Evolutionary conservation across 2,888 invertebrate genomes (phyloP), one percentile per base, ranked within the genome.

Genomic region (Drosophila anomelani): DNA sequence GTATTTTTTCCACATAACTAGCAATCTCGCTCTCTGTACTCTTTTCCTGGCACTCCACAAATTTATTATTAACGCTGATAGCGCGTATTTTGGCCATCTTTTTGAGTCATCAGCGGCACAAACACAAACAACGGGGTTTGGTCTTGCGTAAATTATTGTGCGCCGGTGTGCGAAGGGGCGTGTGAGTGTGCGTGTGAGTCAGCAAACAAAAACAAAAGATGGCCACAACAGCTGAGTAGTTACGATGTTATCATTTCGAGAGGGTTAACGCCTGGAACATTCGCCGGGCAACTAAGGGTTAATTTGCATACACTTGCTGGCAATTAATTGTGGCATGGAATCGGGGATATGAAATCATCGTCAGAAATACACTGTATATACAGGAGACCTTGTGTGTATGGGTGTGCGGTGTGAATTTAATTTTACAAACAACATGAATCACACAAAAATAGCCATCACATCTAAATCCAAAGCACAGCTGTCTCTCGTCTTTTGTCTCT

Each of bases 351-450:
- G 88, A 85, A 85, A 85, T 85, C 84, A 85, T 88, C 85, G 75
- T 79, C 82, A 79, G 56, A 85, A 85, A 85, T 88, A 84, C 61
- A 79, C 41, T 56, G 32, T 44, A 20, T 47, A 49, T 32, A 32
- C 17, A 56, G 23, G 57, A 43, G 57, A 77, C 44, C 60, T 69
- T 36, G 55, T 17, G n/a, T 55, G 62, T 59, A 56, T 62, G 23
- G 36, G 39, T 70, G 68, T 46, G n/a, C 23, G 34, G 53, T 34
- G 41, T 54, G 75, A 77, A 76, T 78, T 84, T 76, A 73, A 82
- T 72, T 87, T 80, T 85, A 82, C 85, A 87, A 85, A 87, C 83
- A 85, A 85, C 71, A 80, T 87, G 88, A 85, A 77, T 87, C 88
- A 87, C 79, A 87, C 76, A 82, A 77, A 85, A 88, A 85, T 85